Base-by-base conservation (phyloP, 2,113 vertebrate genomes). In the Ctenomys sociabilis region DNA sequence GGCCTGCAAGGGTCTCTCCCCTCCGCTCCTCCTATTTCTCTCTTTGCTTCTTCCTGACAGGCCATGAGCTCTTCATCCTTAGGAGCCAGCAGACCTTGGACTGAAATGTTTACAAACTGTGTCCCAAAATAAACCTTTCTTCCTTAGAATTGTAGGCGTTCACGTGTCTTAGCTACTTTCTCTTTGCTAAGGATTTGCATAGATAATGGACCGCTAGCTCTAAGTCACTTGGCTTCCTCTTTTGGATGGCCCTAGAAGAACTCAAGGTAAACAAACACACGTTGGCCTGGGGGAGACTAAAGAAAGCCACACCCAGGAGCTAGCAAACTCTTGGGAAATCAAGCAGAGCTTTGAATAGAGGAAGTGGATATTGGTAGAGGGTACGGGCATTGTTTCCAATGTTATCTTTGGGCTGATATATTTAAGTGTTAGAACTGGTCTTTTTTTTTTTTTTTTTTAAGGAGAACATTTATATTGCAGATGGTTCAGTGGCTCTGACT, bases 261-360 rank as follows among this genome's bases (percentile, higher is more conserved):
- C 91, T 68, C 61, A 72, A 93, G 28, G 54, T 59, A 91, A 93
- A 93, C 37, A 88, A 84, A 94, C 52, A 90, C 85, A 52, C 61
- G 7, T 28, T 32, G 21, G 19, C 49, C 84, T 70, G 22, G 28
- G 35, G 16, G 88, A 52, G 11, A 57, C 70, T 85, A 81, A 91
- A 75, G 54, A 64, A 87, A 95, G 85, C 68, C 9, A 75, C 35
- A 77, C 40, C 22, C 37, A 81, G n/a, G 59, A 95, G 77, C 45
- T 59, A 7, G 7, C 28, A 82, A 73, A 59, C 28, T 52, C 30
- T 66, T 66, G 16, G 24, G 93, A 85, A 88, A 91, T 3, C 16
- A 35, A 12, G 32, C 13, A 85, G 40, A 89, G 59, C 28, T 95
- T 80, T 77, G 63, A 88, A 54, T 1, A 83, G n/a, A 92, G 37